Evolutionary conservation across 2,888 invertebrate species (phyloP).

Genomic region (Bombyx huttoni): DNA sequence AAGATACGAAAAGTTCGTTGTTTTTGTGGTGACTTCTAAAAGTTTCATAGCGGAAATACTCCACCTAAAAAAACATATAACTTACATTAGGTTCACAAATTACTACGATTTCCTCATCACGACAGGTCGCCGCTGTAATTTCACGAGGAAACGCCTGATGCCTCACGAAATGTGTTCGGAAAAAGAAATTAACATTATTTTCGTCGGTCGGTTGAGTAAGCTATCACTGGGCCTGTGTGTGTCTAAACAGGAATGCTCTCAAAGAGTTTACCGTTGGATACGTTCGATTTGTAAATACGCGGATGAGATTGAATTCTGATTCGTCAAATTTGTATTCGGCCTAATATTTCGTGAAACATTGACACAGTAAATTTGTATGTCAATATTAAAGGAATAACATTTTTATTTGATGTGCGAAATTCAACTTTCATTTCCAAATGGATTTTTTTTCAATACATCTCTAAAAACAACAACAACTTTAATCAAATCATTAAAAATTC

Average conservation of each 20-base stretch:
- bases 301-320: neutral
- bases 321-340: neutral
- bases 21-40: neutral
- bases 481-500: too few species aligned
- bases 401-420: too few species aligned
- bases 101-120: constrained; percentile 23
- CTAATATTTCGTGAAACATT: neutral
- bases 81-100: constrained; percentile 20
- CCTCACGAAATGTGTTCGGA: constrained; percentile 16
- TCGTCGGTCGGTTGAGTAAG: neutral
- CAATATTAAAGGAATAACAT: too few species aligned
- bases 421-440: too few species aligned
- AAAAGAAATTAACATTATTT: constrained; percentile 1
- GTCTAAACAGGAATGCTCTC: neutral
- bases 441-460: too few species aligned
- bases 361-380: neutral
- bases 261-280: neutral
- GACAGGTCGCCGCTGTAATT: constrained; percentile 14
- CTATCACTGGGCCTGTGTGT: neutral
- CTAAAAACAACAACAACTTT: too few species aligned
- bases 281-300: neutral
- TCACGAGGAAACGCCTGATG: constrained; percentile 21
- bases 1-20: too few species aligned
- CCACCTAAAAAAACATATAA: constrained; percentile 6
- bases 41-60: constrained; percentile 5